phyloP scores from a whole-genome alignment of 2,113 vertebrate species.

The Nannobrachium achirus region DNA sequence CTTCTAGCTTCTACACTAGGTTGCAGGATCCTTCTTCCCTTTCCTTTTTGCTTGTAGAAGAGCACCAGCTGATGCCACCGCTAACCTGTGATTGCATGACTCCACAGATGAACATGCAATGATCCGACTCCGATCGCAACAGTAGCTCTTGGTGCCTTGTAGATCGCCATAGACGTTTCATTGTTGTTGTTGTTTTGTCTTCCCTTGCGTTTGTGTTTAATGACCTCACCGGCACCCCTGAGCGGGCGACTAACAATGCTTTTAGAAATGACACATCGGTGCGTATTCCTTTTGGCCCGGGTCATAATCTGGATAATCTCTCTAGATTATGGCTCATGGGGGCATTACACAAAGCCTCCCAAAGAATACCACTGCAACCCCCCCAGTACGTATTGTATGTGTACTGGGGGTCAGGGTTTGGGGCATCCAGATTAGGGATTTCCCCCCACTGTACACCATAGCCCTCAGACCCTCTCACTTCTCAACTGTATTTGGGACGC shows the following conservation, averaged over 20 bases:
- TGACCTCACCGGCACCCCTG: constrained; percentile 2
- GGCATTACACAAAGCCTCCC: constrained; percentile 32
- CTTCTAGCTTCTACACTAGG: not conserved
- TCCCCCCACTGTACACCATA: constrained; percentile 21
- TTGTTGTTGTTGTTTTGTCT: not conserved
- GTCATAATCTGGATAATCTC: constrained; percentile 51
- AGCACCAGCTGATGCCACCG: constrained; percentile 18
- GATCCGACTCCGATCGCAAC: constrained; percentile 8
- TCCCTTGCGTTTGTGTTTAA: not conserved
- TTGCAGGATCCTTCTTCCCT: constrained; percentile 12
- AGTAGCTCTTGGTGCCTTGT: constrained; percentile 7
- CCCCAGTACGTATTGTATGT: constrained; percentile 7
- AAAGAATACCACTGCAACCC: constrained; percentile 3
- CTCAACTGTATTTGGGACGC: constrained; percentile 20
- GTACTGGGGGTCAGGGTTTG: constrained; percentile 32
- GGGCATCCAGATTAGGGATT: constrained; percentile 2
- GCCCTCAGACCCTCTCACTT: constrained; percentile 43
- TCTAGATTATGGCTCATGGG: constrained; percentile 47
- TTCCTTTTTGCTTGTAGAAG: constrained; percentile 6
- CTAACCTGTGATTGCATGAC: constrained; percentile 41
- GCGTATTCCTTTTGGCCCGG: constrained; percentile 37
- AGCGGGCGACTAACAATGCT: constrained; percentile 32
- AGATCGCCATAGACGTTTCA: constrained; percentile 9
- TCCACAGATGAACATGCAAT: constrained; percentile 51
- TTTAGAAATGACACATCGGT: constrained; percentile 33